These are phyloP conservation scores for Linurgus olivaceus DNA, from an alignment of 2,797 vertebrate species.

Conservation along the genomic window DNA sequence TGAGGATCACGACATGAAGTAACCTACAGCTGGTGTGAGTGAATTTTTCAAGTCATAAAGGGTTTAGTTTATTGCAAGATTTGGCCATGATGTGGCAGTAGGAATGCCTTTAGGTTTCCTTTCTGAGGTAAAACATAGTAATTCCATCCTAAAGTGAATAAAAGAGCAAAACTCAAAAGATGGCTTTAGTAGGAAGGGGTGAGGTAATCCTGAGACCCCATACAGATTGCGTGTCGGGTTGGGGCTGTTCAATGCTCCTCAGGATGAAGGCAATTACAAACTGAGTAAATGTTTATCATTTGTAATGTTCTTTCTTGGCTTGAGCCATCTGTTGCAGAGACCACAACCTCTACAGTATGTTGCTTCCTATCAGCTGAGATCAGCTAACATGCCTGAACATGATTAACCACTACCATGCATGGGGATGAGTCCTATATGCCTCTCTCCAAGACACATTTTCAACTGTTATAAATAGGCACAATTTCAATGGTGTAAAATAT, in stretches of 20 bases:
- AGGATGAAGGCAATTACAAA: neutral
- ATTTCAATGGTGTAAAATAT: neutral
- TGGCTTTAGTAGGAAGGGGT: neutral
- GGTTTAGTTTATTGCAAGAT: neutral
- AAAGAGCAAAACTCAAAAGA: slow-evolving; percentile 17
- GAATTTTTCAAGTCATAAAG: neutral
- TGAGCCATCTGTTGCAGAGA: slow-evolving; percentile 52
- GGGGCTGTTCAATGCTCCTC: neutral
- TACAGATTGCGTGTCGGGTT: neutral
- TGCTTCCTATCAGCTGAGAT: slow-evolving; percentile 25
- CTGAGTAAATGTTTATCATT: slow-evolving; percentile 43
- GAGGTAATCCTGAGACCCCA: neutral
- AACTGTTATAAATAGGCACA: neutral
- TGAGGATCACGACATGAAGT: neutral
- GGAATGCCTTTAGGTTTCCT: neutral
- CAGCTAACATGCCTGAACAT: neutral
- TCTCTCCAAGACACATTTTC: neutral
- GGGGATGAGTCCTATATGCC: neutral
- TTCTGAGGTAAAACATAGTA: neutral
- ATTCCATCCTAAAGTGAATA: neutral
- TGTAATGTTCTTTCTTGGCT: slow-evolving; percentile 36
- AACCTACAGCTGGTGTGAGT: neutral
- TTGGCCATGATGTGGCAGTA: neutral
- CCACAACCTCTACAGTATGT: slow-evolving; percentile 21
- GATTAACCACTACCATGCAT: neutral